Percentiles rank a stretch among this genome's conserved stretches.
Conservation (phyloP, 2,888 invertebrate species). For the Caenorhabditis sp. region DNA sequence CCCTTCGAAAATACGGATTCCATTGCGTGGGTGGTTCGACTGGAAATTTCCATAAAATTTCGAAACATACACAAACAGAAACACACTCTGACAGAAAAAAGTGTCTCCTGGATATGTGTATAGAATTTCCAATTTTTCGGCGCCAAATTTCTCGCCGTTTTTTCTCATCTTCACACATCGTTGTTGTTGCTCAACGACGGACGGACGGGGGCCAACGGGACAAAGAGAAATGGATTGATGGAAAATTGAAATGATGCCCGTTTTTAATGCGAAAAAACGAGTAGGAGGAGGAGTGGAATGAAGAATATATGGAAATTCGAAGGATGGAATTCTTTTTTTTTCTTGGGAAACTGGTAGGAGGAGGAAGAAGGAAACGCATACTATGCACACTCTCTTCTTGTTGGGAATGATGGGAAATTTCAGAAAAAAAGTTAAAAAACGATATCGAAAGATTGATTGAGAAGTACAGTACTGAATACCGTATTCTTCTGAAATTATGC, state of each 20-base stretch:
- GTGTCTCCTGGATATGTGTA: slow-evolving; percentile 31
- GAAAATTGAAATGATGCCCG: slow-evolving; percentile 23
- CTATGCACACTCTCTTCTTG: slow-evolving; percentile 1
- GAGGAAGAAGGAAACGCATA: neutral
- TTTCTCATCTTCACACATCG: slow-evolving; percentile 36
- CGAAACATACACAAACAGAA: slow-evolving; percentile 13
- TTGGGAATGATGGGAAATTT: slow-evolving; percentile 8
- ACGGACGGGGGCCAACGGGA: neutral
- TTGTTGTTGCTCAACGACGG: slow-evolving; percentile 37
- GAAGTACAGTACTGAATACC: too few species aligned
- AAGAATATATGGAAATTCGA: slow-evolving; percentile 33
- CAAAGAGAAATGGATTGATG: slow-evolving; percentile 35
- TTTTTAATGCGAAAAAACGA: neutral
- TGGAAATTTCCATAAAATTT: slow-evolving; percentile 6
- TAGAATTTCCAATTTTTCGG: slow-evolving; percentile 39
- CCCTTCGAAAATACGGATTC: neutral
- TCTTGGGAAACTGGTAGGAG: slow-evolving; percentile 3
- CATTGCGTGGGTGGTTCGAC: slow-evolving; percentile 26
- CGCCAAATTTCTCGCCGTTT: slow-evolving; percentile 22
- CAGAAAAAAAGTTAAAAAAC: neutral
- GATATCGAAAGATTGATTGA: neutral
- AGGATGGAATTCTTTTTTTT: neutral
- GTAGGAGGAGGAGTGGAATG: slow-evolving; percentile 16
- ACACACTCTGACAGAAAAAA: neutral
- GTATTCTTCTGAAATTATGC: too few species aligned